These are phyloP conservation scores for Pica pica DNA, from an alignment of 2,113 vertebrate genomes.

Conservation along the genomic window DNA sequence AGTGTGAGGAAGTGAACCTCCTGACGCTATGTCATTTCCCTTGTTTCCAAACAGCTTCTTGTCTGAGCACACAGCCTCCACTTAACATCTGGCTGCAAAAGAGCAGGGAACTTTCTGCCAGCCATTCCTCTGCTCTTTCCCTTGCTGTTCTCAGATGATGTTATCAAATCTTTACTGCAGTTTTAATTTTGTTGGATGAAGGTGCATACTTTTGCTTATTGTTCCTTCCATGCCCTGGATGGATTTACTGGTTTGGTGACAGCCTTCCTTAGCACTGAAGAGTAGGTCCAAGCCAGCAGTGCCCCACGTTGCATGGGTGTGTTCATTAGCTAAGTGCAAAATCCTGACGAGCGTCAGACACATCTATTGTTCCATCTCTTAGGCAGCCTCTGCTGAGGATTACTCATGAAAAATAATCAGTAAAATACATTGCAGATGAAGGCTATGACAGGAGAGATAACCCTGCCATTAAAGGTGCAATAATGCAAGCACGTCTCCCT, in stretches of 20 bases:
- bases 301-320: background rate
- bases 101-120: background rate
- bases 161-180: background rate
- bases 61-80: background rate
- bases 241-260: background rate
- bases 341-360: background rate
- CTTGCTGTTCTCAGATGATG: background rate
- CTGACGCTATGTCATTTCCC: constrained; percentile 48
- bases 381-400: background rate
- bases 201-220: background rate
- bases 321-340: background rate
- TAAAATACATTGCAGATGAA: background rate
- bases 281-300: background rate
- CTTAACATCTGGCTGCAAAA: background rate
- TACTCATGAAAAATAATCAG: constrained; percentile 28
- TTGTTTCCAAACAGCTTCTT: constrained; percentile 2
- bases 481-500: background rate
- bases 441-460: constrained; percentile 3
- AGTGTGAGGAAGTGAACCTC: constrained; percentile 60
- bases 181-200: background rate
- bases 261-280: background rate
- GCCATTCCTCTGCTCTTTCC: background rate
- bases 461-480: background rate
- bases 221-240: background rate
- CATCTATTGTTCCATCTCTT: background rate